Evolutionary conservation across 2,797 vertebrate genomes (phyloP).

Genomic region (Taenioides sp.): DNA sequence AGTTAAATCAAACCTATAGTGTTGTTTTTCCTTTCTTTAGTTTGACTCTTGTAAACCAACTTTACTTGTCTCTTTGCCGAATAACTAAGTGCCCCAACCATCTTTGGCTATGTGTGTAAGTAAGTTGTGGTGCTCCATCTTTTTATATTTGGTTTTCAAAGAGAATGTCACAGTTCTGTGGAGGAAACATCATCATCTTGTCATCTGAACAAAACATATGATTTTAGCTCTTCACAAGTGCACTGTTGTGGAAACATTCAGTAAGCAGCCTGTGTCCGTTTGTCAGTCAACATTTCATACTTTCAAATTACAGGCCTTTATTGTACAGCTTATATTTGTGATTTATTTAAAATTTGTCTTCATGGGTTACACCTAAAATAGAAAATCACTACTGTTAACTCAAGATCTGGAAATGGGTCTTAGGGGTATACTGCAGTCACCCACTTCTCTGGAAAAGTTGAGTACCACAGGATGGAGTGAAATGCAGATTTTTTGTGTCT

Average conservation of each 20-base stretch:
- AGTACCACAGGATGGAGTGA: too few relatives aligned
- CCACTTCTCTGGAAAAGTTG: too few relatives aligned
- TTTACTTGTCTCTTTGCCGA: too few relatives aligned
- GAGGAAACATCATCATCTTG: conserved; percentile 2
- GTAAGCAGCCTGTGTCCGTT: neutral
- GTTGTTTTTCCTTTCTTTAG: too few relatives aligned
- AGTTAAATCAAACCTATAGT: too few relatives aligned
- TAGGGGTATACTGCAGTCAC: too few relatives aligned
- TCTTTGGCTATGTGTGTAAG: neutral
- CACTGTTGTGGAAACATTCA: neutral
- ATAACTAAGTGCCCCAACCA: neutral
- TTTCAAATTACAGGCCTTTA: neutral
- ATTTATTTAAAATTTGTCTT: neutral
- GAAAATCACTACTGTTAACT: too few relatives aligned
- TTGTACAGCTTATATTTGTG: neutral
- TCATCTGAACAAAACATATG: conserved; percentile 4
- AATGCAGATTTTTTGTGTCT: too few relatives aligned
- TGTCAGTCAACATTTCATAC: neutral
- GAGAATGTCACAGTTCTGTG: neutral
- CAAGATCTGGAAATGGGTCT: too few relatives aligned
- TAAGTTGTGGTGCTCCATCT: neutral
- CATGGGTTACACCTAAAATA: neutral
- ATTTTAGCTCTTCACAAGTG: neutral
- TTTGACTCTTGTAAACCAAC: too few relatives aligned
- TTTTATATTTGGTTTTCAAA: neutral